Base-by-base conservation (phyloP, 2,888 invertebrate species). In the Rhingia campestris region DNA sequence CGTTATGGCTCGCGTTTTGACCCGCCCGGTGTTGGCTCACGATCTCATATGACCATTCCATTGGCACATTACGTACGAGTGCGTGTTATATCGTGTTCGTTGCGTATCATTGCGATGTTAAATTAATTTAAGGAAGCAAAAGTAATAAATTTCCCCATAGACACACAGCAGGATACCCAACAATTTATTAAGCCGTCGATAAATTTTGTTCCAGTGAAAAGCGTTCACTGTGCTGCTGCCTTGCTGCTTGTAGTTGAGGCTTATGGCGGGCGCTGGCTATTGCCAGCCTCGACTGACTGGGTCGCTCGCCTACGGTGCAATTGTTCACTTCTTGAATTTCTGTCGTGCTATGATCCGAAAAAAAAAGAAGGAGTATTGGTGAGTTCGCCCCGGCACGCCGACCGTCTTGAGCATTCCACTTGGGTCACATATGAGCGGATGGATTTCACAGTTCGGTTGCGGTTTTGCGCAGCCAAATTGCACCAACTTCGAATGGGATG, bases 101-200 rank as follows among this genome's bases (percentile, higher is more conserved):
- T 84, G 80, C 84, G 80, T 84, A 84, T 84, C 84, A 84, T 85
- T 85, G 81, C 85, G 63, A 81, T 81, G 81, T 81, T 81, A 85
- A 85, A 85, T 85, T 85, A 85, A 81, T 85, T 85, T 85, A 81
- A 85, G 85, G 85, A 85, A 85, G 85, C 85, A 80, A 85, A 72
- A 85, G 86, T 79, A 86, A 87, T 87, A 87, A 87, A 87, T 87
- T 86, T 74, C 61, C 64, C 86, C 86, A 87, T 86, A 87, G 87
- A 87, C 86, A 87, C 87, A 67, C 87, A 87, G 87, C 87, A 86
- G 87, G 87, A 77, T 84, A 67, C 79, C 86, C 86, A 80, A 86
- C 86, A 87, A 87, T 86, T 87, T 87, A 87, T 87, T 86, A 87
- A 87, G 86, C 80, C 86, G 86, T 86, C 87, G 86, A 87, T 87